phyloP scores from a whole-genome alignment of 2,888 invertebrate genomes.

The Seira musarum region DNA sequence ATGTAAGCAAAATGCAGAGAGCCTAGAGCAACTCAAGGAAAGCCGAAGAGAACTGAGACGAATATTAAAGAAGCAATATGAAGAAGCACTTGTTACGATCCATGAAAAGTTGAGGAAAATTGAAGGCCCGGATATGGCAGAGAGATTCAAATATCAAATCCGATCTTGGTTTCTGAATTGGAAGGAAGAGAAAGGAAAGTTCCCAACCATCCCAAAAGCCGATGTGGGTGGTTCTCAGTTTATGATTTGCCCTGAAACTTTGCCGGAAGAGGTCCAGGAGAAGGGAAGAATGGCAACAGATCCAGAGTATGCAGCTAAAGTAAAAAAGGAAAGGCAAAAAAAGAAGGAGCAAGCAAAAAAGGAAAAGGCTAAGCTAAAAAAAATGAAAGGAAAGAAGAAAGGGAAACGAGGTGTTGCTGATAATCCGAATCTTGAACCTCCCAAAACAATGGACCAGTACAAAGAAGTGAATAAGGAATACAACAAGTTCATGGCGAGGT shows the following conservation, averaged over 20 bases:
- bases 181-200: conserved; percentile 82
- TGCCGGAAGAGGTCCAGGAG: conserved; percentile 46
- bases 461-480: conserved; percentile 83
- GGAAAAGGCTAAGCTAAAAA: conserved; percentile 12
- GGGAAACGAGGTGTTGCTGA: conserved; percentile 75
- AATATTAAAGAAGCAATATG: conserved; percentile 74
- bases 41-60: conserved; percentile 80
- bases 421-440: conserved; percentile 77
- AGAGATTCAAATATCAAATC: conserved; percentile 90
- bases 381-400: conserved; percentile 5
- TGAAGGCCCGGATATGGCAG: conserved; percentile 84
- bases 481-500: conserved; percentile 85
- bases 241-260: conserved; percentile 78
- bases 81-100: conserved; percentile 77
- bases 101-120: conserved; percentile 79
- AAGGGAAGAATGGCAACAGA: conserved; percentile 29
- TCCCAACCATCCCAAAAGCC: conserved; percentile 93
- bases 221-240: conserved; percentile 92
- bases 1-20: neutral
- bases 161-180: conserved; percentile 83
- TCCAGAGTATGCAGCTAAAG: conserved; percentile 32
- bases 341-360: neutral
- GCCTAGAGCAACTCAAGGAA: conserved; percentile 70
- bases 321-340: conserved; percentile 33
- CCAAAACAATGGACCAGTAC: conserved; percentile 82